phyloP scores from a whole-genome alignment of 2,888 invertebrate genomes.

The Barypeithes pellucidus region DNA sequence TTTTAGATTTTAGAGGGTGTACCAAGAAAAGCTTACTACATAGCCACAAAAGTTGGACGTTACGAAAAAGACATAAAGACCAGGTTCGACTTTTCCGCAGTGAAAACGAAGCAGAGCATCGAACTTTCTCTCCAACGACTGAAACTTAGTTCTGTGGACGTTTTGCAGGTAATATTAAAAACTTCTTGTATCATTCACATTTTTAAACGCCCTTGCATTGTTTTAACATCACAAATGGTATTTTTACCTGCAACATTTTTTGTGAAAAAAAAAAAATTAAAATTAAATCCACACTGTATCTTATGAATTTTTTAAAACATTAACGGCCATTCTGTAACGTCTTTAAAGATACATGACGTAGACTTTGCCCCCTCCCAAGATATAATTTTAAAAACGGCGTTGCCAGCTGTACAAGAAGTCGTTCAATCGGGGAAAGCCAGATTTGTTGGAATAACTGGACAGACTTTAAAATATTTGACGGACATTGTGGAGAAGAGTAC shows the following conservation, averaged over 20 bases:
- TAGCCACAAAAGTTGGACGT: slow-evolving; percentile 90
- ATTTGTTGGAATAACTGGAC: slow-evolving; percentile 90
- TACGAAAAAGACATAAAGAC: slow-evolving; percentile 80
- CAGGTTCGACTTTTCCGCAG: slow-evolving; percentile 90
- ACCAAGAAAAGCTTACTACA: slow-evolving; percentile 14
- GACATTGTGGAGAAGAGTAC: slow-evolving; percentile 79
- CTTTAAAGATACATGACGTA: slow-evolving; percentile 94
- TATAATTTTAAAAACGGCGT: slow-evolving; percentile 86
- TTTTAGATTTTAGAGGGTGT: slow-evolving; percentile 14
- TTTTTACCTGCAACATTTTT: too few relatives aligned
- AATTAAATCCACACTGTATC: too few relatives aligned
- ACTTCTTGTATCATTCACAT: too few relatives aligned
- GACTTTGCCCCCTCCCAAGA: slow-evolving; percentile 88
- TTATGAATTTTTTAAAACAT: too few relatives aligned
- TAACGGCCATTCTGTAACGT: too few relatives aligned
- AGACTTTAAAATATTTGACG: slow-evolving; percentile 84
- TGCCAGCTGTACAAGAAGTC: slow-evolving; percentile 85
- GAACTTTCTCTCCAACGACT: slow-evolving; percentile 83
- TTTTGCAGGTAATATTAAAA: slow-evolving; percentile 89
- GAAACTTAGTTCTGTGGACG: slow-evolving; percentile 87
- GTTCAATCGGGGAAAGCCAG: slow-evolving; percentile 82
- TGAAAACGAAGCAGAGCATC: slow-evolving; percentile 83
- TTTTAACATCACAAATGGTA: too few relatives aligned
- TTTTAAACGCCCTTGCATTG: too few relatives aligned
- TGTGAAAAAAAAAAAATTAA: too few relatives aligned